These are phyloP conservation scores for Drosophila baimaii DNA, from an alignment of 1,140 invertebrate species.

Conservation along the genomic window DNA sequence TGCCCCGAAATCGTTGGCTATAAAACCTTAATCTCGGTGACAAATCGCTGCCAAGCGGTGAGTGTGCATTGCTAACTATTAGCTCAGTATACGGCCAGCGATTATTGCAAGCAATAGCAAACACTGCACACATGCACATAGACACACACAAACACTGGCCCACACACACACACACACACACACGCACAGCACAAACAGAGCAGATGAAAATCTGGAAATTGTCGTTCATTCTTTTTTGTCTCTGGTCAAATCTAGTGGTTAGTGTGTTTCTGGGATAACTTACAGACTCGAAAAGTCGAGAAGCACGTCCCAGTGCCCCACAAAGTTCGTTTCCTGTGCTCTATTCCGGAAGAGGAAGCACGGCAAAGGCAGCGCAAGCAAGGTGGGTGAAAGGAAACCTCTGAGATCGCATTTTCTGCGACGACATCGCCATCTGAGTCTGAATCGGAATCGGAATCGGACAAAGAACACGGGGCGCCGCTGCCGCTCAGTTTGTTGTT, in stretches of 20 bases:
- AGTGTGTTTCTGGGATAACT: not conserved
- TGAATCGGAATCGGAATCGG: conserved; percentile 5
- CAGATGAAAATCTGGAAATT: conserved; percentile 65
- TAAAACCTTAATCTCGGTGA: not conserved
- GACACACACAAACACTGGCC: conserved; percentile 16
- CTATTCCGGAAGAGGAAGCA: not conserved
- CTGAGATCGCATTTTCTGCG: conserved; percentile 37
- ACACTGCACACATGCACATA: conserved; percentile 20
- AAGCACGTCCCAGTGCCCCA: not conserved
- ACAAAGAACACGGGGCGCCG: conserved; percentile 40
- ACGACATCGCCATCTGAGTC: conserved; percentile 30
- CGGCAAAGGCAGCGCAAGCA: not conserved
- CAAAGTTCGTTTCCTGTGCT: not conserved
- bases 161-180: conserved; percentile 13
- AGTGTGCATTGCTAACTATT: not conserved
- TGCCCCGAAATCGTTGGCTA: not conserved
- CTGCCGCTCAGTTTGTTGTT: conserved; percentile 5
- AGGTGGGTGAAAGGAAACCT: conserved; percentile 39
- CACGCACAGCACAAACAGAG: conserved; percentile 21
- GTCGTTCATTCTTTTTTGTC: conserved; percentile 5
- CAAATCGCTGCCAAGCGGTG: not conserved
- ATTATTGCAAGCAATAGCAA: conserved; percentile 39
- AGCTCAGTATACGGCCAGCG: not conserved
- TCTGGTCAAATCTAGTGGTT: conserved; percentile 1
- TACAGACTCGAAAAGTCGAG: not conserved